A percentile compares a stretch with the other conserved stretches of the same genome.
phyloP scores from a whole-genome alignment of 2,888 invertebrate genomes.

The Mayetiola destructor region DNA sequence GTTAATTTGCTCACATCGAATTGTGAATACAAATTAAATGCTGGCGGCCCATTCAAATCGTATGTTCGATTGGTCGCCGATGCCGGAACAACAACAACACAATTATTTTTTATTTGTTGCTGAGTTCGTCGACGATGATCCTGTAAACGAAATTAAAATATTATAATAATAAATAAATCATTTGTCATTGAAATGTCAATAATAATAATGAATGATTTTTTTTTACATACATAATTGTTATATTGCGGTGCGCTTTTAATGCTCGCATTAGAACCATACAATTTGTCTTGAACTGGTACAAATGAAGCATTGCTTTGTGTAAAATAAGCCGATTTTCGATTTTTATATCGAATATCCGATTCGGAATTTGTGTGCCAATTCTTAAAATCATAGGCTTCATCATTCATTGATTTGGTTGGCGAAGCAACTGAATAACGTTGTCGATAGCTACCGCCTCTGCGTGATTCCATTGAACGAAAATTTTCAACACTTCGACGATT shows the following conservation, averaged over 20 bases:
- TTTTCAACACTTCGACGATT: constrained; percentile 29
- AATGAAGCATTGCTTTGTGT: constrained; percentile 25
- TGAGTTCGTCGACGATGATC: background rate
- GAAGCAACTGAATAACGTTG: background rate
- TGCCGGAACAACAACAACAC: constrained; percentile 18
- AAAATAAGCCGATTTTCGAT: constrained; percentile 25
- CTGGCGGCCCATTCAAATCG: constrained; percentile 22
- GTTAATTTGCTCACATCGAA: constrained; percentile 36
- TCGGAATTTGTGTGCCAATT: constrained; percentile 37
- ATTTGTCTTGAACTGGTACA: constrained; percentile 27
- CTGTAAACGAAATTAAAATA: too few relatives aligned
- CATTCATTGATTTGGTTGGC: background rate
- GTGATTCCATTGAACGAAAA: background rate
- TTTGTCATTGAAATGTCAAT: too few relatives aligned
- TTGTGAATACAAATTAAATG: constrained; percentile 23
- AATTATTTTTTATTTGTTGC: background rate
- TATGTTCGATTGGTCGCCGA: constrained; percentile 21
- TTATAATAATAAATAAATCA: too few relatives aligned
- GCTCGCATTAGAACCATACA: constrained; percentile 36
- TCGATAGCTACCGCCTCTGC: background rate
- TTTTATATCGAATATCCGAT: constrained; percentile 38
- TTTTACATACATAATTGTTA: constrained; percentile 29
- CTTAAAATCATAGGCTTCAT: background rate
- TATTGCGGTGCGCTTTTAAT: constrained; percentile 38
- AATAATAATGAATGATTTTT: too few relatives aligned